Conservation (phyloP, 2,797 vertebrate genomes). For the Jordanella pulchra region DNA sequence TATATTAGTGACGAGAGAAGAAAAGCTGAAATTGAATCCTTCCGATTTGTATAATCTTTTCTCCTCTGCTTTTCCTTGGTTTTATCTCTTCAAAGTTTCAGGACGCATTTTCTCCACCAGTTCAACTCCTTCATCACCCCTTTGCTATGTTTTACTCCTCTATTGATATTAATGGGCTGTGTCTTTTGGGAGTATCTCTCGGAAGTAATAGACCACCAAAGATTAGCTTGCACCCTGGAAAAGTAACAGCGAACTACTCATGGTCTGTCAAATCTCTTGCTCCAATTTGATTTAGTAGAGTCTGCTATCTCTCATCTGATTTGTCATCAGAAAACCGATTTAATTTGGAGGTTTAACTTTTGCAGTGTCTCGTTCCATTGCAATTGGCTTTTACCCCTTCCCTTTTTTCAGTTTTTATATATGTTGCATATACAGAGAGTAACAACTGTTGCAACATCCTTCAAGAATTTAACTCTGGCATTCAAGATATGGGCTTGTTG, state of each 20-base stretch:
- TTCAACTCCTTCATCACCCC: conserved; percentile 18
- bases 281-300: conserved; percentile 35
- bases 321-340: conserved; percentile 14
- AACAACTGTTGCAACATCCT: conserved; percentile 16
- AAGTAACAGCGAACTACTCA: conserved; percentile 34
- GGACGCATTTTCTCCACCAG: conserved; percentile 34
- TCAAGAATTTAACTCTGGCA: conserved; percentile 44
- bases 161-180: conserved; percentile 16
- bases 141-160: conserved; percentile 12
- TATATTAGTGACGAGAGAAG: not conserved
- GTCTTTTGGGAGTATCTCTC: conserved; percentile 30
- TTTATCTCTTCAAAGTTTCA: conserved; percentile 12
- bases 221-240: conserved; percentile 47
- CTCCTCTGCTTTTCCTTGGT: conserved; percentile 2
- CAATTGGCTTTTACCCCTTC: not conserved
- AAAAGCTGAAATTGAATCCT: conserved; percentile 22
- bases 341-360: not conserved
- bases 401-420: conserved; percentile 18
- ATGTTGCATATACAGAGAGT: conserved; percentile 20
- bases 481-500: conserved; percentile 24
- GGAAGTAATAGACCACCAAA: conserved; percentile 23
- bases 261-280: conserved; percentile 23
- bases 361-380: not conserved
- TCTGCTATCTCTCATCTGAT: conserved; percentile 25
- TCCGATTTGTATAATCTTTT: not conserved